Percentiles rank a stretch among this genome's conserved stretches.
Conservation (phyloP, 2,113 vertebrate species). For the Colistium nudipinnis region DNA sequence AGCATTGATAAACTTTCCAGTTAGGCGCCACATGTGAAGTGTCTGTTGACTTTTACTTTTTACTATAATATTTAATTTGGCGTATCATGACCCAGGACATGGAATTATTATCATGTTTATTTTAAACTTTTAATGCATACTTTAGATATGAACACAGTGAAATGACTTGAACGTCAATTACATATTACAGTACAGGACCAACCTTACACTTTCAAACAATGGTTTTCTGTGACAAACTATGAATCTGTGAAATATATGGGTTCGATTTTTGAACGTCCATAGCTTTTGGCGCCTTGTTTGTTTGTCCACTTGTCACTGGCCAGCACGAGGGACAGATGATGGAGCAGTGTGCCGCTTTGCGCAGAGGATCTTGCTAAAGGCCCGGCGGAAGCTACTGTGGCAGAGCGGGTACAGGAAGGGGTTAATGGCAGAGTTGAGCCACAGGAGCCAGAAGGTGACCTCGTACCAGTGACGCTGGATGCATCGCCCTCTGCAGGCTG, state of each 20-base stretch:
- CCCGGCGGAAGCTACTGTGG: slow-evolving; percentile 85
- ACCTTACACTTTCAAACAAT: slow-evolving; percentile 26
- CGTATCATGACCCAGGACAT: not conserved
- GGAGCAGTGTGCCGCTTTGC: slow-evolving; percentile 58
- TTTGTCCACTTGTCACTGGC: slow-evolving; percentile 47
- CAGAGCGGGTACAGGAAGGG: slow-evolving; percentile 89
- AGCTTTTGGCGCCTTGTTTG: slow-evolving; percentile 29
- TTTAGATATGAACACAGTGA: not conserved
- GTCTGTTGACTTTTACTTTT: not conserved
- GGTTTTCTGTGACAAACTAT: slow-evolving; percentile 1
- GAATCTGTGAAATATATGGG: slow-evolving; percentile 13
- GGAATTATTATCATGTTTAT: not conserved
- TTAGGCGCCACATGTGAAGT: not conserved
- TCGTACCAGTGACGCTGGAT: slow-evolving; percentile 78
- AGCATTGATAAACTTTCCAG: not conserved
- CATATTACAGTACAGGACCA: slow-evolving; percentile 2
- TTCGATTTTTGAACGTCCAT: slow-evolving; percentile 3
- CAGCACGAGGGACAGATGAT: slow-evolving; percentile 55
- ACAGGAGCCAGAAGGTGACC: slow-evolving; percentile 90
- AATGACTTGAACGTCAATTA: not conserved
- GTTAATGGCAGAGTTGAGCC: slow-evolving; percentile 88
- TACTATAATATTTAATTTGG: not conserved
- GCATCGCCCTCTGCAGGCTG: slow-evolving; percentile 69
- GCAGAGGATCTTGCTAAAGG: slow-evolving; percentile 82
- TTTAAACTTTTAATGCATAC: not conserved